A percentile compares a stretch with the other conserved stretches of the same genome.
Evolutionary conservation across 2,797 vertebrate species (phyloP).

Genomic region (Myotis planiceps): DNA sequence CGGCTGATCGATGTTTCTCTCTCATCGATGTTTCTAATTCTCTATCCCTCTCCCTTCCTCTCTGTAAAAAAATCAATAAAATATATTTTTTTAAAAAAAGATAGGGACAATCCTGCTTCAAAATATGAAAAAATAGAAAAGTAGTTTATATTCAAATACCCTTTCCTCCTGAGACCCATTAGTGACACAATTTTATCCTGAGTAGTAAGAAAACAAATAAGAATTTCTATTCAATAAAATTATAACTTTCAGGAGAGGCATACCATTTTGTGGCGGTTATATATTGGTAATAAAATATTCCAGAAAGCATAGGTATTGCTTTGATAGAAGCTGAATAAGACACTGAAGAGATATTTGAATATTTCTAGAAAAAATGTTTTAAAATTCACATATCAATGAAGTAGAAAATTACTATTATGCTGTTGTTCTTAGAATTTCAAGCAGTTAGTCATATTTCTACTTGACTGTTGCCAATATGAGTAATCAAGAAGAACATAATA

Average conservation of each 20-base stretch:
- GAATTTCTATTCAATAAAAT: constrained; percentile 40
- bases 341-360: neutral
- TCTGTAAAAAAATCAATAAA: too few species aligned
- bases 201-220: constrained; percentile 25
- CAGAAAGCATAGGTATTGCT: neutral
- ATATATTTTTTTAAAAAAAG: too few species aligned
- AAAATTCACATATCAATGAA: constrained; percentile 39
- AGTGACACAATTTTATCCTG: neutral
- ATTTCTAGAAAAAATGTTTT: neutral
- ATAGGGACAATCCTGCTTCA: neutral
- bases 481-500: constrained; percentile 1
- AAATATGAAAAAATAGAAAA: constrained; percentile 9
- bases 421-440: constrained; percentile 56
- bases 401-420: neutral
- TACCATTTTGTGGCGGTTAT: neutral
- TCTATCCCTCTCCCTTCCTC: too few species aligned
- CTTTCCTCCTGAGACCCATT: neutral
- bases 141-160: neutral
- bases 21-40: too few species aligned
- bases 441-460: neutral
- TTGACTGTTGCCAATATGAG: neutral
- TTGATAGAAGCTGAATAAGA: neutral
- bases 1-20: too few species aligned
- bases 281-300: neutral
- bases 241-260: neutral